Conservation (phyloP, 2,888 invertebrate species). For the Melanotus villosus region DNA sequence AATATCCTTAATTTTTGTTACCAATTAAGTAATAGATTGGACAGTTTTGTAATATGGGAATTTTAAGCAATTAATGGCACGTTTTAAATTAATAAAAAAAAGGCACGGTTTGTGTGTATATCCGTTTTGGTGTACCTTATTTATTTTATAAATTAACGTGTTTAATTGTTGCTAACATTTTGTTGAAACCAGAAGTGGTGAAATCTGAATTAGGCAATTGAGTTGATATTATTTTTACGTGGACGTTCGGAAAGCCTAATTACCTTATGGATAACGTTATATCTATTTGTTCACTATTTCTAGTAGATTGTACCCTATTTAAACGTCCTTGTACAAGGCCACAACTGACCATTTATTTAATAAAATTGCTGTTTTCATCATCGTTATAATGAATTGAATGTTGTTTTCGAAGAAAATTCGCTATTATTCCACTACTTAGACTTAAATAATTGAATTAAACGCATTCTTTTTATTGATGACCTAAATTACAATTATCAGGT, state of each 20-base stretch:
- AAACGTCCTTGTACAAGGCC: constrained; percentile 18
- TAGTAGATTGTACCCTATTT: constrained; percentile 17
- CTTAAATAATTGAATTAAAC: too few relatives aligned
- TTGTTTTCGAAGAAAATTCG: background rate
- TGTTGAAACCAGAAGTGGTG: background rate
- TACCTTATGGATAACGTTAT: constrained; percentile 6
- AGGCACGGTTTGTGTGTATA: too few relatives aligned
- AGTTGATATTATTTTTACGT: constrained; percentile 5
- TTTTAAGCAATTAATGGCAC: too few relatives aligned
- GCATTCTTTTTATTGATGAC: background rate
- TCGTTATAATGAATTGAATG: constrained; percentile 3
- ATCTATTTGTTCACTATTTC: too few relatives aligned
- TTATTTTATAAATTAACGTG: too few relatives aligned
- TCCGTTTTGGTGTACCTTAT: too few relatives aligned
- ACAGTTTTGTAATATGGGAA: too few relatives aligned
- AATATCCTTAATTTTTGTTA: too few relatives aligned
- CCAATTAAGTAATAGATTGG: too few relatives aligned
- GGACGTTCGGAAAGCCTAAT: constrained; percentile 14
- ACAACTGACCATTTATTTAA: constrained; percentile 12
- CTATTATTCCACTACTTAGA: too few relatives aligned
- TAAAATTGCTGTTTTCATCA: constrained; percentile 7
- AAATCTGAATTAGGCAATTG: constrained; percentile 27
- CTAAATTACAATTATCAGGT: background rate
- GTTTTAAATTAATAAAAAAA: too few relatives aligned
- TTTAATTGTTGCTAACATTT: constrained; percentile 6